A percentile compares a stretch with the other conserved stretches of the same genome.
Conservation (phyloP, 1,140 invertebrate genomes). For the Zaprionus vittiger region DNA sequence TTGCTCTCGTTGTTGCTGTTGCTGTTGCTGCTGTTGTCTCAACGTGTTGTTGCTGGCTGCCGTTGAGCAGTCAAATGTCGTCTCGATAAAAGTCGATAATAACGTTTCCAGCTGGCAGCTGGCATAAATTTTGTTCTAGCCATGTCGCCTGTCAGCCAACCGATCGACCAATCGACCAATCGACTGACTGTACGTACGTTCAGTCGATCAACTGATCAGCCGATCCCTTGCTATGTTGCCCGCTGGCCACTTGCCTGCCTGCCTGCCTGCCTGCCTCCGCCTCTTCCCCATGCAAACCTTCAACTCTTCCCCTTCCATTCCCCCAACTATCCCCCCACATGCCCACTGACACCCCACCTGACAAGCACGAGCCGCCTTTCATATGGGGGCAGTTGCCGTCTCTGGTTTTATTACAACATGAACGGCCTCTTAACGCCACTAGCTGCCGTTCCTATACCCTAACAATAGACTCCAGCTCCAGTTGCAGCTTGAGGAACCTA, state of each 20-base stretch:
- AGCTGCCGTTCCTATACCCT: neutral
- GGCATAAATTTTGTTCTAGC: constrained; percentile 68
- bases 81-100: constrained; percentile 71
- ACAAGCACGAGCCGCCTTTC: constrained; percentile 45
- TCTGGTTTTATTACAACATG: constrained; percentile 41
- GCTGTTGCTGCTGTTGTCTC: constrained; percentile 11
- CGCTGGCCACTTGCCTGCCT: neutral
- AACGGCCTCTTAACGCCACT: constrained; percentile 19
- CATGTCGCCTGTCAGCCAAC: constrained; percentile 42
- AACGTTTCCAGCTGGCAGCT: constrained; percentile 63
- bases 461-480: neutral
- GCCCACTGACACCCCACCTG: neutral
- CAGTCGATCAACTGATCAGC: neutral
- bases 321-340: neutral
- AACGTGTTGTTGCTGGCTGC: constrained; percentile 26
- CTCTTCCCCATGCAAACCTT: neutral
- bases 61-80: constrained; percentile 65
- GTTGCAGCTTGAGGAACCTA: neutral
- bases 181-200: neutral
- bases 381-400: constrained; percentile 25
- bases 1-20: constrained; percentile 12
- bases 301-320: neutral
- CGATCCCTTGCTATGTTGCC: constrained; percentile 3
- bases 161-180: neutral
- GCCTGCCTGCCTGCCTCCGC: neutral